Conservation (phyloP, 2,888 invertebrate genomes). For the Synergus laeviventris region DNA sequence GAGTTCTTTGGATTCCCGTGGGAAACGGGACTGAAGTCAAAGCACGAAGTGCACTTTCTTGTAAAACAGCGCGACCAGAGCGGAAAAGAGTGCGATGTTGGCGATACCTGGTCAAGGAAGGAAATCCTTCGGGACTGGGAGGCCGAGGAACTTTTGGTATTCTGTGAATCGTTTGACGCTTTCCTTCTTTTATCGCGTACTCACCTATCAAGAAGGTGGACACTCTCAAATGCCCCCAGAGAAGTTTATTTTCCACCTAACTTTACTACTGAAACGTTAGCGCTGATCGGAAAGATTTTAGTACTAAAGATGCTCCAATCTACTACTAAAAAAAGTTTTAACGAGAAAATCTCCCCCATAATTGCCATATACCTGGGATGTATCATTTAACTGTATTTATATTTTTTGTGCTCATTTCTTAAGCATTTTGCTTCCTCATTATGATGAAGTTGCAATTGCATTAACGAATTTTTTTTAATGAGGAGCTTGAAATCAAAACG, state of each 20-base stretch:
- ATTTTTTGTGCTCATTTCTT: no score
- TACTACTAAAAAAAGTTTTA: background rate
- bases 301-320: constrained; percentile 23
- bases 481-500: no score
- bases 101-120: constrained; percentile 32
- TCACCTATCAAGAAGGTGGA: constrained; percentile 35
- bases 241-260: constrained; percentile 31
- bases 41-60: constrained; percentile 67
- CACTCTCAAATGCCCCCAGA: constrained; percentile 18
- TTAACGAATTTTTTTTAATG: no score
- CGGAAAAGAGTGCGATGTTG: constrained; percentile 44
- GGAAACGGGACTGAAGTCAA: constrained; percentile 41
- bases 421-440: no score
- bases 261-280: constrained; percentile 11
- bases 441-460: no score
- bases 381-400: no score
- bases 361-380: no score
- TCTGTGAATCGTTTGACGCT: constrained; percentile 17
- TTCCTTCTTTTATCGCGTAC: constrained; percentile 25
- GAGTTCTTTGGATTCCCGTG: constrained; percentile 29
- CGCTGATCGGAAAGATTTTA: constrained; percentile 30
- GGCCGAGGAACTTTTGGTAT: constrained; percentile 32
- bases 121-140: constrained; percentile 11
- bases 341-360: background rate
- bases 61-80: constrained; percentile 54